A percentile compares a stretch with the other conserved stretches of the same genome.
Conservation (phyloP, 2,113 vertebrate genomes). For the Nycticorax nycticorax region DNA sequence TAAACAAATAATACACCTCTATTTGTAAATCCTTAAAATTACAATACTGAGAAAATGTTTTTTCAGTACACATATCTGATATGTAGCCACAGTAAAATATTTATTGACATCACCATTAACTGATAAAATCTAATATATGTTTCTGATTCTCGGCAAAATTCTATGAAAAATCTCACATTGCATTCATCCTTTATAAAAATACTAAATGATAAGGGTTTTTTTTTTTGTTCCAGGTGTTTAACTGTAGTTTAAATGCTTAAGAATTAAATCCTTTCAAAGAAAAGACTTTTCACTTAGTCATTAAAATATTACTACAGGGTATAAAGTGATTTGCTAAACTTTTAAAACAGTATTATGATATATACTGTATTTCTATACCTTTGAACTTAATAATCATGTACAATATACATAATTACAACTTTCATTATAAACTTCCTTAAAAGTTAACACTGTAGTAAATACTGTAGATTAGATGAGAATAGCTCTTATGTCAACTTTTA, state of each 20-base stretch:
- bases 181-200: not conserved
- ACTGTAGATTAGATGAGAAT: not conserved
- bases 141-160: not conserved
- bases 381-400: not conserved
- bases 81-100: not conserved
- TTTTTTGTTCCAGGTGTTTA: not conserved
- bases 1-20: not conserved
- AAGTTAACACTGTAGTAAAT: not conserved
- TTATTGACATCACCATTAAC: not conserved
- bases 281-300: not conserved
- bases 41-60: not conserved
- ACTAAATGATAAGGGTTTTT: not conserved
- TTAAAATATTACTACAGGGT: not conserved
- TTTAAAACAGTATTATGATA: not conserved
- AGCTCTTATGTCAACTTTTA: not conserved
- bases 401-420: not conserved
- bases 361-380: not conserved
- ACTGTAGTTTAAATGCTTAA: not conserved
- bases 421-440: not conserved
- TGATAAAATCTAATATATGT: not conserved
- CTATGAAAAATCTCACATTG: not conserved
- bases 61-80: not conserved
- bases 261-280: not conserved
- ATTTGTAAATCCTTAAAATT: slow-evolving; percentile 53
- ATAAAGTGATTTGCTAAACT: not conserved